Conservation (phyloP, 1,140 invertebrate species). For the Cephus cinctus region DNA sequence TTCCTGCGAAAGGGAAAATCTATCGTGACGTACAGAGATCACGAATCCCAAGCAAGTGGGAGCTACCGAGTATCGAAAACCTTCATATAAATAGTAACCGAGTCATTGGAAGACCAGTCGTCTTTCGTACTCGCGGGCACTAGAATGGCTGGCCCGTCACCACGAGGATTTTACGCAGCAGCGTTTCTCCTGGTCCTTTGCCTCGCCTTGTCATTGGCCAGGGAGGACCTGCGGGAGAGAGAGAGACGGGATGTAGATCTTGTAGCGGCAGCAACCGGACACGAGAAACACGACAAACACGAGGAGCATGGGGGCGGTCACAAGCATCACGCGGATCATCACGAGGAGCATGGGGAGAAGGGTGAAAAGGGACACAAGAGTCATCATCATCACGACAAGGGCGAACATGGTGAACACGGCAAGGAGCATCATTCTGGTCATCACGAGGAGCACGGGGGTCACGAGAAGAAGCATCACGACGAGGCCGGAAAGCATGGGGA, state of each 20-base stretch:
- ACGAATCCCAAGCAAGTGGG: too few species aligned
- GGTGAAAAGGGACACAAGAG: conserved; percentile 65
- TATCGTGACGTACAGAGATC: not conserved
- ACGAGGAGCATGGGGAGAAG: conserved; percentile 62
- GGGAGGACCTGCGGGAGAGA: not conserved
- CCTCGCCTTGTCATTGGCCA: not conserved
- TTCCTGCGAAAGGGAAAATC: not conserved
- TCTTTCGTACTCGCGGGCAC: not conserved
- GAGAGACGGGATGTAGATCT: conserved; percentile 37
- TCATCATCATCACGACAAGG: conserved; percentile 65
- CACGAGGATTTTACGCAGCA: not conserved
- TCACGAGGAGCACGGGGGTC: conserved; percentile 70
- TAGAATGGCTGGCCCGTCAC: not conserved
- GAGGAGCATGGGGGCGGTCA: conserved; percentile 64
- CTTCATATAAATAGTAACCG: too few species aligned
- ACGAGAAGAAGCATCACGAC: conserved; percentile 76
- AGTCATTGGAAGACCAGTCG: too few species aligned
- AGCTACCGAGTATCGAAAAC: too few species aligned
- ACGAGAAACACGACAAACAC: conserved; percentile 44
- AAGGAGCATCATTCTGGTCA: conserved; percentile 71
- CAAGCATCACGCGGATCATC: conserved; percentile 61
- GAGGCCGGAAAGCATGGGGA: conserved; percentile 66
- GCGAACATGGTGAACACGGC: conserved; percentile 69
- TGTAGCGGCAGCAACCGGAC: conserved; percentile 51
- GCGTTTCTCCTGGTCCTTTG: not conserved